These are phyloP conservation scores for Moxostoma hubbsi DNA, from an alignment of 2,797 vertebrate species.

Conservation along the genomic window DNA sequence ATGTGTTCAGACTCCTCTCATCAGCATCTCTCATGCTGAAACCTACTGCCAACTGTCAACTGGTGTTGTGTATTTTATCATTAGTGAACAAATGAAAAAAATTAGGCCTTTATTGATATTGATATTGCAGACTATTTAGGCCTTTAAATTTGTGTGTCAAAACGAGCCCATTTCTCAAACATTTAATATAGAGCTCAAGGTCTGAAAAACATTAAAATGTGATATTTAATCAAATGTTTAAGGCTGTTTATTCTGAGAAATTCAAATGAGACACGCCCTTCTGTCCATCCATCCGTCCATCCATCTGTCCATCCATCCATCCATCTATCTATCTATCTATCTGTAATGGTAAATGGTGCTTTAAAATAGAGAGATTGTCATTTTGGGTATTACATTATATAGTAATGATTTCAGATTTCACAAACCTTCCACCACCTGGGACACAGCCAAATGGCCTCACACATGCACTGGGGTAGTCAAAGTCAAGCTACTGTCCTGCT, in stretches of 20 bases:
- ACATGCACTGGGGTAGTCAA: conserved; percentile 21
- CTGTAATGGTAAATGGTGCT: not conserved
- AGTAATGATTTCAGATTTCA: not conserved
- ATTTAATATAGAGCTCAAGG: not conserved
- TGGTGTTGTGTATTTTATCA: not conserved
- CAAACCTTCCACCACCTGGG: not conserved
- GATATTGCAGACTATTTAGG: too few relatives aligned
- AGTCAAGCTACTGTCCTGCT: conserved; percentile 41
- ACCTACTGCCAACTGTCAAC: not conserved
- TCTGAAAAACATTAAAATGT: not conserved
- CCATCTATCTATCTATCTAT: not conserved
- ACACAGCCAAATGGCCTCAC: not conserved
- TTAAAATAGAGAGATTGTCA: not conserved
- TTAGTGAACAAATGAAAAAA: not conserved
- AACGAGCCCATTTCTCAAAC: not conserved
- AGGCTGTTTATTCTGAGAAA: not conserved
- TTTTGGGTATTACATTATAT: not conserved
- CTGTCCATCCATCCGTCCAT: not conserved
- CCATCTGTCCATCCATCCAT: not conserved
- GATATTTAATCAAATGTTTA: not conserved
- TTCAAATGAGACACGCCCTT: conserved; percentile 28
- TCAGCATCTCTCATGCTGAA: conserved; percentile 24
- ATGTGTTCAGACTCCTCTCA: conserved; percentile 59
- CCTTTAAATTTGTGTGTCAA: too few relatives aligned
- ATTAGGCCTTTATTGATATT: too few relatives aligned